phyloP scores from a whole-genome alignment of 2,113 vertebrate species.

The Geococcyx californianus region DNA sequence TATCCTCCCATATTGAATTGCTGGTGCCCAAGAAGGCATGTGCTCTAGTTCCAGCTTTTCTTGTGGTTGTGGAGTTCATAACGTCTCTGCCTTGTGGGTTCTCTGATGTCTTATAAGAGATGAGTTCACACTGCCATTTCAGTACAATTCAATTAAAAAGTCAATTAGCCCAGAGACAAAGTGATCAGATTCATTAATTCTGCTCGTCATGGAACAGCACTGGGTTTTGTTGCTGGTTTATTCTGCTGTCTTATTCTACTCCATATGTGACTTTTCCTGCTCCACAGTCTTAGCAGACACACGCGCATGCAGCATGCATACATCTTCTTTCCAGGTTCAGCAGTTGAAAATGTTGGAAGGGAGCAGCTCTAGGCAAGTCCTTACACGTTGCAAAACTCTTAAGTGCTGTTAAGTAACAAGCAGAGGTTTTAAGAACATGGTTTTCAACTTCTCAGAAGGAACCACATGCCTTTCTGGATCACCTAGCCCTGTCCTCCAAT shows the following conservation, averaged over 20 bases:
- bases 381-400: slow-evolving; percentile 28
- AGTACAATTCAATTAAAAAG: slow-evolving; percentile 69
- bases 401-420: slow-evolving; percentile 1
- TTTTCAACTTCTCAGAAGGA: slow-evolving; percentile 27
- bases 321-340: slow-evolving; percentile 30
- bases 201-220: background rate
- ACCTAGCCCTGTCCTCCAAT: background rate
- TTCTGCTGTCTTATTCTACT: background rate
- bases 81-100: slow-evolving; percentile 56
- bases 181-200: slow-evolving; percentile 47
- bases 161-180: slow-evolving; percentile 69
- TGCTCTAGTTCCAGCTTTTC: slow-evolving; percentile 57
- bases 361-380: slow-evolving; percentile 53
- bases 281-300: background rate
- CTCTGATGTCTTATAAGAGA: slow-evolving; percentile 64
- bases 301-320: background rate
- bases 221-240: background rate
- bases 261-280: background rate
- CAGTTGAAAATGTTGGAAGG: slow-evolving; percentile 48
- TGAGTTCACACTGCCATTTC: slow-evolving; percentile 63
- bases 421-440: slow-evolving; percentile 52
- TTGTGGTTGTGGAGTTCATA: slow-evolving; percentile 69
- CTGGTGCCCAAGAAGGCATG: slow-evolving; percentile 52
- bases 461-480: background rate
- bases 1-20: slow-evolving; percentile 47